A percentile compares a stretch with the other conserved stretches of the same genome.
These are phyloP conservation scores for Silurus glanis DNA, from an alignment of 2,113 vertebrate genomes.

Conservation along the genomic window DNA sequence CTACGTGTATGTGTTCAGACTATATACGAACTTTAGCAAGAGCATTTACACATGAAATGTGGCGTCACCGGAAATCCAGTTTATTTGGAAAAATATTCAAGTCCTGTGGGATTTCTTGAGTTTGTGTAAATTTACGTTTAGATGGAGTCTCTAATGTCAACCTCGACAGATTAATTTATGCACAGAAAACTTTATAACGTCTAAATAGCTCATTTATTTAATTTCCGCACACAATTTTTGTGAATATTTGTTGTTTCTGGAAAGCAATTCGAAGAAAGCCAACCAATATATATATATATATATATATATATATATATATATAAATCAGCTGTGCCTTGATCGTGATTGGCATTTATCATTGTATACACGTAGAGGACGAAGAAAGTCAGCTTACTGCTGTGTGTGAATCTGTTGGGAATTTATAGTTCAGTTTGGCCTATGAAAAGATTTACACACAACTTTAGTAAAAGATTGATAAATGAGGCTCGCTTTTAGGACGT, in stretches of 20 bases:
- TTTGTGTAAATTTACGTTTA: neutral
- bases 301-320: no score
- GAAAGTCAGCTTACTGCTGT: neutral
- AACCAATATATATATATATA: no score
- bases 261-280: neutral
- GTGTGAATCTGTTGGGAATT: neutral
- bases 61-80: neutral
- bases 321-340: neutral
- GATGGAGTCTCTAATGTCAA: neutral
- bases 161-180: neutral
- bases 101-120: neutral
- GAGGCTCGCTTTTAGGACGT: constrained; percentile 41
- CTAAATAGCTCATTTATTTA: neutral
- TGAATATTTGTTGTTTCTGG: neutral
- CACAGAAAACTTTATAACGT: neutral
- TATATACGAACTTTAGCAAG: no score
- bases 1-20: no score
- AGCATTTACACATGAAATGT: neutral
- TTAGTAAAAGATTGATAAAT: neutral
- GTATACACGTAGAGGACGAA: neutral
- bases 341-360: neutral
- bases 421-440: neutral
- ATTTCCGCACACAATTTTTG: neutral
- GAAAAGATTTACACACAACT: neutral
- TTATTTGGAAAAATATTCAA: neutral